These are phyloP conservation scores for Lerista edwardsae DNA, from an alignment of 2,797 vertebrate genomes.

Conservation along the genomic window DNA sequence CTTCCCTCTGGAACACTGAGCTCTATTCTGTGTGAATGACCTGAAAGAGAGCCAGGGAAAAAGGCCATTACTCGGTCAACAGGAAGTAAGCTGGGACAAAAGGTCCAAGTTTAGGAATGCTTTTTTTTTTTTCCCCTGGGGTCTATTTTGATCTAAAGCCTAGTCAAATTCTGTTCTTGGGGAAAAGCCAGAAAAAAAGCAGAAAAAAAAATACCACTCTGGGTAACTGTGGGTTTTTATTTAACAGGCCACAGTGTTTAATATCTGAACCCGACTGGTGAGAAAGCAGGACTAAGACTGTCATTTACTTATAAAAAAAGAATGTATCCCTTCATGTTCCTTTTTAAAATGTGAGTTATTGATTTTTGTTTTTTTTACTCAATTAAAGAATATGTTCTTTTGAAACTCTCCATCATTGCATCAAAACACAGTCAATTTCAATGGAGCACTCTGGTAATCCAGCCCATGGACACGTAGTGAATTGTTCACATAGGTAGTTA, in stretches of 20 bases:
- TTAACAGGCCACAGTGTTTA: slow-evolving; percentile 63
- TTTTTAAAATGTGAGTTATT: slow-evolving; percentile 56
- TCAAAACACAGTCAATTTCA: slow-evolving; percentile 32
- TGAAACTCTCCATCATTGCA: slow-evolving; percentile 29
- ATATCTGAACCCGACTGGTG: slow-evolving; percentile 58
- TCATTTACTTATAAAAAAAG: slow-evolving; percentile 50
- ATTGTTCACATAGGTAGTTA: slow-evolving; percentile 31
- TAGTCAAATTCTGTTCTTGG: slow-evolving; percentile 71
- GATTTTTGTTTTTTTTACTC: slow-evolving; percentile 31
- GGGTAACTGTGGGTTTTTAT: slow-evolving; percentile 62
- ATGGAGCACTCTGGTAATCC: slow-evolving; percentile 31
- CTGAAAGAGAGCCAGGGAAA: slow-evolving; percentile 73
- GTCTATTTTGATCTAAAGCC: slow-evolving; percentile 78
- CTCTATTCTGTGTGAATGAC: slow-evolving; percentile 76
- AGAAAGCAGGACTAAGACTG: slow-evolving; percentile 17
- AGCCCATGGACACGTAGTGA: slow-evolving; percentile 33
- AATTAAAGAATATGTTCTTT: slow-evolving; percentile 52
- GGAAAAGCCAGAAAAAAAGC: slow-evolving; percentile 61
- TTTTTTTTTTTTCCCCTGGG: slow-evolving; percentile 47
- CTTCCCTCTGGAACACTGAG: slow-evolving; percentile 79
- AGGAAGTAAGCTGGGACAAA: slow-evolving; percentile 85
- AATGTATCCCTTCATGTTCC: slow-evolving; percentile 9
- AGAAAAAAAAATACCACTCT: slow-evolving; percentile 44
- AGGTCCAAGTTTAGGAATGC: slow-evolving; percentile 85
- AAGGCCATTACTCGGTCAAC: slow-evolving; percentile 79